Percentiles rank a stretch among this genome's conserved stretches.
These are phyloP conservation scores for Thyatira batis DNA, from an alignment of 2,888 invertebrate genomes.

Conservation along the genomic window DNA sequence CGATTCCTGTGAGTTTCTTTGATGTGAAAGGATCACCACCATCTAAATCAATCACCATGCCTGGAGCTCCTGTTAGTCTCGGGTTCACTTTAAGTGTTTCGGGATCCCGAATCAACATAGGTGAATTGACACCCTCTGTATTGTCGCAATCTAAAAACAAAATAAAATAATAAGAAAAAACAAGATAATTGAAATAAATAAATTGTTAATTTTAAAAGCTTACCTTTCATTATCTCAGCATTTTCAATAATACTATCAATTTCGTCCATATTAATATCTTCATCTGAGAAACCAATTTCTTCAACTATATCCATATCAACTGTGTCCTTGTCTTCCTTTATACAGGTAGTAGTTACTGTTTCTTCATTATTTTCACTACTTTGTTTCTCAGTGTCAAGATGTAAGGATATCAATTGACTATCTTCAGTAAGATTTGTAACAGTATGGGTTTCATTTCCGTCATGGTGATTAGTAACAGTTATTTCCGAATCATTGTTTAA, in stretches of 20 bases:
- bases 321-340: slow-evolving; percentile 8
- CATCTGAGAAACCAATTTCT: slow-evolving; percentile 51
- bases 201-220: slow-evolving; percentile 7
- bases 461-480: slow-evolving; percentile 6
- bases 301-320: slow-evolving; percentile 11
- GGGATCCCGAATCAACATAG: slow-evolving; percentile 38
- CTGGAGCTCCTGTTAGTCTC: slow-evolving; percentile 76
- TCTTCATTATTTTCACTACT: slow-evolving; percentile 11
- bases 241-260: slow-evolving; percentile 66
- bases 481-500: slow-evolving; percentile 6
- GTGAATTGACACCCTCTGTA: slow-evolving; percentile 30
- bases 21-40: slow-evolving; percentile 34
- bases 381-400: slow-evolving; percentile 46
- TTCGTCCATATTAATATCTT: slow-evolving; percentile 63
- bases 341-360: slow-evolving; percentile 10
- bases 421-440: slow-evolving; percentile 27
- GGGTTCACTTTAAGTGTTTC: slow-evolving; percentile 54
- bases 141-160: slow-evolving; percentile 19
- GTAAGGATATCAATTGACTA: slow-evolving; percentile 46
- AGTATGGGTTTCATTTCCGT: slow-evolving; percentile 9
- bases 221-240: slow-evolving; percentile 58
- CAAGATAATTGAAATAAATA: neutral
- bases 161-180: neutral
- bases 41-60: slow-evolving; percentile 72
- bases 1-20: slow-evolving; percentile 82